Evolutionary conservation across 2,888 invertebrate genomes (phyloP).

Genomic region (Diogma glabrata): DNA sequence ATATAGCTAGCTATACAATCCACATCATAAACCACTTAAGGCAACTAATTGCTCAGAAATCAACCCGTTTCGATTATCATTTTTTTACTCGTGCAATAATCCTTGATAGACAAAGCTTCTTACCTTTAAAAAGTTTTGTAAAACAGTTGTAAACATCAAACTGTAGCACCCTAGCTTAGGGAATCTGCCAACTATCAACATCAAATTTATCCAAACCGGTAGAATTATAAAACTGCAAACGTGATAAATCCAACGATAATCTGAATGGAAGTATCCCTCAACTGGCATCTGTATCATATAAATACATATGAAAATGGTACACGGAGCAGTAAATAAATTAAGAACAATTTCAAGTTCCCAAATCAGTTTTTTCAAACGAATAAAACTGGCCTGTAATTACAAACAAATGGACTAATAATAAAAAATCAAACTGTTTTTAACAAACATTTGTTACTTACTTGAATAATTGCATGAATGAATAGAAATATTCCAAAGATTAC

Average conservation of each 20-base stretch:
- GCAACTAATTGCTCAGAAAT: too few species aligned
- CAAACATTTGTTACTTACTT: slow-evolving; percentile 19
- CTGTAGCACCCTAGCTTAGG: slow-evolving; percentile 44
- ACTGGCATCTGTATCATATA: slow-evolving; percentile 15
- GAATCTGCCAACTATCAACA: slow-evolving; percentile 42
- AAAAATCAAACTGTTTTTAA: slow-evolving; percentile 18
- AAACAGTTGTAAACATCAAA: slow-evolving; percentile 43
- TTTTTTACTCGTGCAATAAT: too few species aligned
- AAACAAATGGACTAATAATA: slow-evolving; percentile 12
- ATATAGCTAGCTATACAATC: too few species aligned
- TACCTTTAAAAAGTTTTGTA: slow-evolving; percentile 42
- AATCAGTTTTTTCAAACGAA: slow-evolving; percentile 18
- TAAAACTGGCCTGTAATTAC: slow-evolving; percentile 18
- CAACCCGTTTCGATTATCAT: too few species aligned
- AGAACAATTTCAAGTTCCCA: slow-evolving; percentile 20
- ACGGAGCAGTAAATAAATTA: slow-evolving; percentile 18
- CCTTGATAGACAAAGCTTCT: too few species aligned
- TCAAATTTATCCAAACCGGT: slow-evolving; percentile 42
- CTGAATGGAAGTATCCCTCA: slow-evolving; percentile 14
- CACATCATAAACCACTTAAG: too few species aligned
- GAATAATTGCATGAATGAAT: slow-evolving; percentile 26
- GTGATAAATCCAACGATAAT: slow-evolving; percentile 24
- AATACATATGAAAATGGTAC: slow-evolving; percentile 16
- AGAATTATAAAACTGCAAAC: slow-evolving; percentile 37
- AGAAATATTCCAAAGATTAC: slow-evolving; percentile 27